Percentiles rank a stretch among this genome's conserved stretches.
Conservation (phyloP, 1,140 invertebrate species). For the Dreissena polymorpha region DNA sequence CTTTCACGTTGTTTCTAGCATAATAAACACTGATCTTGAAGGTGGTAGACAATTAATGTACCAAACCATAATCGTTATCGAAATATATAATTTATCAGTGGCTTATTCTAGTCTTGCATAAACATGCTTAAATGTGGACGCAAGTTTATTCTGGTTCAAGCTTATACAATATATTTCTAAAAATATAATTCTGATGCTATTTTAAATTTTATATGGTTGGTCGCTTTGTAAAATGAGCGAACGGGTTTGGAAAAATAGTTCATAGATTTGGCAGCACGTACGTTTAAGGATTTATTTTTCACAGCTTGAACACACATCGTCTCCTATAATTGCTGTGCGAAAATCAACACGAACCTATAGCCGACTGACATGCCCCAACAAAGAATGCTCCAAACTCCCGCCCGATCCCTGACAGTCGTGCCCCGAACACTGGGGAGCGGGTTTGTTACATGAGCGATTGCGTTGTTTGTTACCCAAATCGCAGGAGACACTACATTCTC, state of each 20-base stretch:
- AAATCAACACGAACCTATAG: conserved; percentile 5
- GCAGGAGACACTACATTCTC: conserved; percentile 42
- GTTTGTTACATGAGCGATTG: conserved; percentile 58
- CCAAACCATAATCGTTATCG: not conserved
- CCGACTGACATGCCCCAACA: conserved; percentile 7
- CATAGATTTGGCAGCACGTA: too few species aligned
- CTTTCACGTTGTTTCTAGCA: not conserved
- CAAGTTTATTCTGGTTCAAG: too few species aligned
- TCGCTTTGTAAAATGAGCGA: too few species aligned
- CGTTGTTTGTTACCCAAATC: conserved; percentile 71
- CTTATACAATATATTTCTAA: too few species aligned
- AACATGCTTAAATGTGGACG: too few species aligned
- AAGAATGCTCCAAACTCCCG: not conserved
- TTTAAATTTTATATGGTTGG: too few species aligned
- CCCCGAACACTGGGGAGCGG: conserved; percentile 87
- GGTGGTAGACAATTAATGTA: too few species aligned
- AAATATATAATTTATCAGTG: not conserved
- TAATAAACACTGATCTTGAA: not conserved
- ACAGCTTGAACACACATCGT: too few species aligned
- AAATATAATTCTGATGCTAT: too few species aligned
- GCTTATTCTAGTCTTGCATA: too few species aligned
- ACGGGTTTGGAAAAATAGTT: too few species aligned
- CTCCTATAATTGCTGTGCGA: not conserved
- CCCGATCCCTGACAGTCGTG: conserved; percentile 72
- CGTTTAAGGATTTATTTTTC: too few species aligned